Conservation (phyloP, 2,888 invertebrate genomes). For the Gasteruption jaculator region DNA sequence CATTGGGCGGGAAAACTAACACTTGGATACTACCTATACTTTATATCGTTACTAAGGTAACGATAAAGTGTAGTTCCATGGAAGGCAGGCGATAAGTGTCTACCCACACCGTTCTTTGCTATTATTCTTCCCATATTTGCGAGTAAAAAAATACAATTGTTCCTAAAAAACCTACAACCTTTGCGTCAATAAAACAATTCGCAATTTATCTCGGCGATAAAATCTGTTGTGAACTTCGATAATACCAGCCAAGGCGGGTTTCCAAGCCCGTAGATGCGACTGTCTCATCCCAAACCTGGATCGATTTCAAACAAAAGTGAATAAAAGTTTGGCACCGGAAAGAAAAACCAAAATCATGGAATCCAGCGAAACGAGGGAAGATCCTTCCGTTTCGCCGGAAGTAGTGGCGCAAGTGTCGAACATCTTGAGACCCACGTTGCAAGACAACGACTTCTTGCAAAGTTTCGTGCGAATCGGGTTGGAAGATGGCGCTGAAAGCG, state of each 20-base stretch:
- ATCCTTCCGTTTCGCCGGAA: slow-evolving; percentile 45
- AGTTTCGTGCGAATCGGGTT: slow-evolving; percentile 72
- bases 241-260: too few species aligned
- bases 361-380: slow-evolving; percentile 7
- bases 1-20: too few species aligned
- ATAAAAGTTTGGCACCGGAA: not conserved
- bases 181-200: not conserved
- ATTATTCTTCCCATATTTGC: too few species aligned
- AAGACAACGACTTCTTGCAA: slow-evolving; percentile 72
- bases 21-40: too few species aligned
- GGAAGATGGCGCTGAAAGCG: slow-evolving; percentile 53
- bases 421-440: slow-evolving; percentile 62
- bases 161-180: too few species aligned
- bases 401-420: slow-evolving; percentile 56
- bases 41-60: slow-evolving; percentile 49
- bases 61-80: slow-evolving; percentile 31
- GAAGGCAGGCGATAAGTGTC: slow-evolving; percentile 46
- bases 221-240: too few species aligned
- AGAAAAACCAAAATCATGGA: slow-evolving; percentile 1
- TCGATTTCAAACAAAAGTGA: not conserved
- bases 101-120: slow-evolving; percentile 29
- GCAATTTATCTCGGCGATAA: not conserved
- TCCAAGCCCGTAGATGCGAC: too few species aligned
- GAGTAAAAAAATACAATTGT: too few species aligned
- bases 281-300: not conserved